These are phyloP conservation scores for Nasonia oneida DNA, from an alignment of 2,888 invertebrate genomes.

Conservation along the genomic window DNA sequence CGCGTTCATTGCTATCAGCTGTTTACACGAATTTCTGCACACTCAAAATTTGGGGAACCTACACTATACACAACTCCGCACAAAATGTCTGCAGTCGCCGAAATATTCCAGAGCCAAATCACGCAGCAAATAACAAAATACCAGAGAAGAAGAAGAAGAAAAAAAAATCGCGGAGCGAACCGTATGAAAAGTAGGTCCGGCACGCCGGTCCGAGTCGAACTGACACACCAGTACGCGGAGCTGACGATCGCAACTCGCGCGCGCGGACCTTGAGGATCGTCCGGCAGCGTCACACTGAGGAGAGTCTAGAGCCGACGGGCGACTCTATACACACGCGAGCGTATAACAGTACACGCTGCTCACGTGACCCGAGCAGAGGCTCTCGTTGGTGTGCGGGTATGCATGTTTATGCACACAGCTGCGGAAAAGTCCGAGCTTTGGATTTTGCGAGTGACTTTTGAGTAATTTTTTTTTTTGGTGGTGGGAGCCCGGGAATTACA, in stretches of 20 bases:
- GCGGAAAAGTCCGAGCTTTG: background rate
- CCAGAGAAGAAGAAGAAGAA: background rate
- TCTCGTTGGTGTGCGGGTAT: background rate
- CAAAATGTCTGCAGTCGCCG: background rate
- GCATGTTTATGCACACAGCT: background rate
- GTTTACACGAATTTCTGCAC: background rate
- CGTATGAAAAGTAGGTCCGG: background rate
- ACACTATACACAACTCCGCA: background rate
- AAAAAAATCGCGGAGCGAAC: background rate
- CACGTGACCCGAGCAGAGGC: background rate
- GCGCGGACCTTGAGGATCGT: slow-evolving; percentile 18
- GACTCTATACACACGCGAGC: background rate
- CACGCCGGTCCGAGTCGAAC: slow-evolving; percentile 39
- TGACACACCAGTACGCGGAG: background rate
- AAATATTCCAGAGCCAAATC: background rate
- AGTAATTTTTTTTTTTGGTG: too few species aligned
- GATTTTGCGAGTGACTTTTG: background rate
- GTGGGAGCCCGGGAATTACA: too few species aligned
- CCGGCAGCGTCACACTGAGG: slow-evolving; percentile 6
- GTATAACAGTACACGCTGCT: slow-evolving; percentile 26
- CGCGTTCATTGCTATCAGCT: background rate
- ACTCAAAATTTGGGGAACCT: background rate
- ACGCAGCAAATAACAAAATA: background rate
- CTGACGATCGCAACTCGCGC: background rate
- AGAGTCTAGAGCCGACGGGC: background rate